Evolutionary conservation across 2,888 invertebrate species (phyloP).

Genomic region (Eupithecia insigniata): DNA sequence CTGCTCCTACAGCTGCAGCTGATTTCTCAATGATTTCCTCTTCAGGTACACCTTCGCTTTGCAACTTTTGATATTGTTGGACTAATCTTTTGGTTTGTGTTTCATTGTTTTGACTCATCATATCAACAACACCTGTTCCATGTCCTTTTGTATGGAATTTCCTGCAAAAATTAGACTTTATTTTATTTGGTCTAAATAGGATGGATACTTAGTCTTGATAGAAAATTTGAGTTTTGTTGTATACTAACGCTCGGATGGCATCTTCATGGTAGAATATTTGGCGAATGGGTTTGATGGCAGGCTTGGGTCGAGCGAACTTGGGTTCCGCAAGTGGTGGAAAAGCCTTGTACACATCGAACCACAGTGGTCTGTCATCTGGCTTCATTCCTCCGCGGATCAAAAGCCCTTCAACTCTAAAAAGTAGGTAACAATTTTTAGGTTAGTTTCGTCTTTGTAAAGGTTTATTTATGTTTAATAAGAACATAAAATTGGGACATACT

Average conservation of each 20-base stretch:
- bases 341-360: constrained; percentile 95
- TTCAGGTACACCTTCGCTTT: constrained; percentile 80
- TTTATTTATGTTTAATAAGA: neutral
- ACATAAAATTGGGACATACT: neutral
- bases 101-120: constrained; percentile 79
- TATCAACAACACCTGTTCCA: constrained; percentile 81
- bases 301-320: constrained; percentile 87
- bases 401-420: constrained; percentile 89
- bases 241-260: constrained; percentile 90
- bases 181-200: neutral
- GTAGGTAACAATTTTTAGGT: neutral
- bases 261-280: constrained; percentile 94
- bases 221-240: neutral
- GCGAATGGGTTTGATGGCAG: constrained; percentile 84
- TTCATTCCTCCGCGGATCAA: constrained; percentile 91
- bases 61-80: constrained; percentile 84
- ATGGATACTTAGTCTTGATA: neutral
- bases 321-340: constrained; percentile 96
- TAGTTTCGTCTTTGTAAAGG: neutral
- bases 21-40: constrained; percentile 78
- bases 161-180: constrained; percentile 71
- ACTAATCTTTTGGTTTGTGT: constrained; percentile 86
- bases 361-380: constrained; percentile 93
- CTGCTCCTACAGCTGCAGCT: constrained; percentile 56
- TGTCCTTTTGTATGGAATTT: constrained; percentile 86